These are phyloP conservation scores for Drosophila quinaria DNA, from an alignment of 2,888 invertebrate genomes.

Conservation along the genomic window DNA sequence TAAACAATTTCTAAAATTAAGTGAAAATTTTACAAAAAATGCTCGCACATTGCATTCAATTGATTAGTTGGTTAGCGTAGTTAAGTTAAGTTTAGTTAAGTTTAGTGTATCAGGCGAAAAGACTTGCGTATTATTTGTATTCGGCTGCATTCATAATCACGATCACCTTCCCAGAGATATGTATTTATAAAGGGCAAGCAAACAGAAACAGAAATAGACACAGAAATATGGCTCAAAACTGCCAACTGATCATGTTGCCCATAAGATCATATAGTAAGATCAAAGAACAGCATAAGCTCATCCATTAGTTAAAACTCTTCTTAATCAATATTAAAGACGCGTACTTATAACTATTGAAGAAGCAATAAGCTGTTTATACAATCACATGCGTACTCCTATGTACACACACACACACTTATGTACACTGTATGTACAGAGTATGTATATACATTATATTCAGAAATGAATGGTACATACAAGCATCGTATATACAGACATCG, in stretches of 20 bases:
- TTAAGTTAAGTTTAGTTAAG: slow-evolving; percentile 30
- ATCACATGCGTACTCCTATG: slow-evolving; percentile 48
- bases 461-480: slow-evolving; percentile 14
- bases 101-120: slow-evolving; percentile 64
- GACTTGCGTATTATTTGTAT: slow-evolving; percentile 65
- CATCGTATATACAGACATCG: slow-evolving; percentile 25
- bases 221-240: slow-evolving; percentile 38
- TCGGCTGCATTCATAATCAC: slow-evolving; percentile 49
- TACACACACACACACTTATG: slow-evolving; percentile 11
- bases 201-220: background rate
- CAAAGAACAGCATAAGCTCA: slow-evolving; percentile 25
- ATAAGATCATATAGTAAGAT: slow-evolving; percentile 6
- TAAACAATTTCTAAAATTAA: slow-evolving; percentile 57
- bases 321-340: slow-evolving; percentile 26
- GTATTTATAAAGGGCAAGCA: slow-evolving; percentile 12
- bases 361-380: slow-evolving; percentile 78
- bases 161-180: slow-evolving; percentile 16
- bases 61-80: slow-evolving; percentile 28
- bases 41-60: slow-evolving; percentile 54
- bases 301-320: slow-evolving; percentile 36
- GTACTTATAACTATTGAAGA: slow-evolving; percentile 52
- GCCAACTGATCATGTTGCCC: slow-evolving; percentile 29
- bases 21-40: slow-evolving; percentile 55
- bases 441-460: background rate
- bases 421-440: slow-evolving; percentile 1